Base-by-base conservation (phyloP, 2,888 invertebrate genomes). In the Lobophora halterata region DNA sequence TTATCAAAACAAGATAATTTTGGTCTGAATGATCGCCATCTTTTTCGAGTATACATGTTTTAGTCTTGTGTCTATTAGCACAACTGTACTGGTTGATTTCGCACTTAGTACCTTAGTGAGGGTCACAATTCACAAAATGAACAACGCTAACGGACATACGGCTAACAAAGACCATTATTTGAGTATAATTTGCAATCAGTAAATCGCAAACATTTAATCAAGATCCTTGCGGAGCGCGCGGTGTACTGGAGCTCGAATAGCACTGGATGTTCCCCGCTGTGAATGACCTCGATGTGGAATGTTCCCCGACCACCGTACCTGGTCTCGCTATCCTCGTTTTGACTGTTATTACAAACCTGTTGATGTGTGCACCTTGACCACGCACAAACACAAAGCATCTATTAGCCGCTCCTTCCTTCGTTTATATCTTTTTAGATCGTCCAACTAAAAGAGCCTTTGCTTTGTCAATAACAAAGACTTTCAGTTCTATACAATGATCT, bases 401-500 rank as follows among this genome's bases (percentile, higher is more conserved):
- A 65, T 68, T 85, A 85, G 82, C 64, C 83, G 85, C 86, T 86
- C 86, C 86, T 87, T 83, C 80, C 83, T 88, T 80, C 85, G 80
- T 83, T 79, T 75, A 48, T 51, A 81, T 79, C 83, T 85, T 86
- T 85, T 67, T 83, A 85, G 86, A 81, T 86, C 87, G 86, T 87
- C 85, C 85, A 83, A 82, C 79, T 79, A 74, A 66, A 41, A 50
- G 64, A 65, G 75, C 72, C 73, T 69, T 71, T 70, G 64, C 62
- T 62, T 73, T 74, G 75, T 78, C 75, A 70, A 46, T 46, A 48
- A 49, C 35, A 53, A 46, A 42, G 16, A 43, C 10, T 29, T 18
- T 36, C 26, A 18, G 23, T 26, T 50, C 3, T 33, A 35, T 18
- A 23, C 38, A 23, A 30, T 26, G 26, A 21, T 26, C 30, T 17